Base-by-base conservation (phyloP, 2,888 invertebrate genomes). In the Cloeon dipterum region DNA sequence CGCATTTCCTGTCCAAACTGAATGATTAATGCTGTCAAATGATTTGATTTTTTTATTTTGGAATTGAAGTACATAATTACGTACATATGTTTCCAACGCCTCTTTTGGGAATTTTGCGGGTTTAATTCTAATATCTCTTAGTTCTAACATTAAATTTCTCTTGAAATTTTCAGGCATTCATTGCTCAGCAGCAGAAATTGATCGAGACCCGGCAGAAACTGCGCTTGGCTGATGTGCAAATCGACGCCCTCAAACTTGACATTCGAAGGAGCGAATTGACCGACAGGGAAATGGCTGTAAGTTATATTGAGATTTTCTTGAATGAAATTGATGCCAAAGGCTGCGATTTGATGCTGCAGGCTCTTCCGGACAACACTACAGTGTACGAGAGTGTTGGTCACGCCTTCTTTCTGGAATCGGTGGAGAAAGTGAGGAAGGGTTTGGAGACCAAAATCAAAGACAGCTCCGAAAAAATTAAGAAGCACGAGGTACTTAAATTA, bases 381-480 rank as follows among this genome's bases (percentile, higher is more conserved):
- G 75, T 75, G 2, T 86, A 77, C 50, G 77, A 83, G 58, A 70
- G 78, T 19, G 69, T 86, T 3, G 86, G 86, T 5, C 63, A 86
- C 53, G 83, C 82, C 78, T 86, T 86, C 52, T 58, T 85, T 14
- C 57, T 74, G 20, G 71, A 75, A 36, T 70, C 75, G 40, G 60
- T 72, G 34, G 57, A 62, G 2, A 66, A 67, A 42, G 67, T 81
- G 3, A 69, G 70, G 47, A 57, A 56, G 19, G 70, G 69, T 47
- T 57, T 83, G 25, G 63, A 68, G 41, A 65, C 62, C 10, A 38
- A 26, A 11, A 10, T 34, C 3, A 34, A 50, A 51, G 29, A 52
- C 54, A 32, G 57, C 46, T 58, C 70, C 47, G 58, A 74, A 51
- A 70, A 77, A 52, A 74, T 77, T n/a, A 68, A 69, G 49, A 68